These are phyloP conservation scores for Artibeus lituratus DNA, from an alignment of 2,797 vertebrate species.

Conservation along the genomic window DNA sequence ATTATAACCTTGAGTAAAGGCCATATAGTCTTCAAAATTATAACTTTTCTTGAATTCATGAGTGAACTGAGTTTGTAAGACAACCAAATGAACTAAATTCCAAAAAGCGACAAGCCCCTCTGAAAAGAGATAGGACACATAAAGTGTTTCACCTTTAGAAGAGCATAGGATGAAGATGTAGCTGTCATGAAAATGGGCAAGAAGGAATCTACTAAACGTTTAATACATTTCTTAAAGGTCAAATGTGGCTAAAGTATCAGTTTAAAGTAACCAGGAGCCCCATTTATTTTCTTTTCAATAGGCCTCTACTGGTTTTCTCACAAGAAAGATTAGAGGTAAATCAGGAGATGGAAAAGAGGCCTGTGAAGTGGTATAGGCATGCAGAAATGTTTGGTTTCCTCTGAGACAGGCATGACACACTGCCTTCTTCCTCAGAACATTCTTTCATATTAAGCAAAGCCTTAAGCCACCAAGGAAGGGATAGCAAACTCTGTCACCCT, in stretches of 20 bases:
- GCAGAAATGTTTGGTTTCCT: neutral
- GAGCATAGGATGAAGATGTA: neutral
- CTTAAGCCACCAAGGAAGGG: neutral
- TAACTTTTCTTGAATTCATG: neutral
- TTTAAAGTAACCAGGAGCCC: neutral
- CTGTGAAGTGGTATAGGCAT: neutral
- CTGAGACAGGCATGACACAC: neutral
- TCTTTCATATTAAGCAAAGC: neutral
- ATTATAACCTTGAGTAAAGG: neutral
- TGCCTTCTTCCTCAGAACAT: neutral
- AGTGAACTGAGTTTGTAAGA: neutral
- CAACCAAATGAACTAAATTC: neutral
- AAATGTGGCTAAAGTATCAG: neutral
- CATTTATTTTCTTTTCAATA: neutral
- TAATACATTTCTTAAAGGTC: neutral
- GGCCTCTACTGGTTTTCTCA: neutral
- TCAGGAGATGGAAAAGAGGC: neutral
- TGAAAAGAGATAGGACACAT: neutral
- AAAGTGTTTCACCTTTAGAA: neutral
- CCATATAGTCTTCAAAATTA: neutral
- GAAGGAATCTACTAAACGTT: neutral
- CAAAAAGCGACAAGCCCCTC: neutral
- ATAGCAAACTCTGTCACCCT: neutral
- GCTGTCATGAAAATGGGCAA: neutral
- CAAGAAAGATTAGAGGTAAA: neutral